Base-by-base conservation (phyloP, 2,888 invertebrate species). In the Ischnus inquisitorius region DNA sequence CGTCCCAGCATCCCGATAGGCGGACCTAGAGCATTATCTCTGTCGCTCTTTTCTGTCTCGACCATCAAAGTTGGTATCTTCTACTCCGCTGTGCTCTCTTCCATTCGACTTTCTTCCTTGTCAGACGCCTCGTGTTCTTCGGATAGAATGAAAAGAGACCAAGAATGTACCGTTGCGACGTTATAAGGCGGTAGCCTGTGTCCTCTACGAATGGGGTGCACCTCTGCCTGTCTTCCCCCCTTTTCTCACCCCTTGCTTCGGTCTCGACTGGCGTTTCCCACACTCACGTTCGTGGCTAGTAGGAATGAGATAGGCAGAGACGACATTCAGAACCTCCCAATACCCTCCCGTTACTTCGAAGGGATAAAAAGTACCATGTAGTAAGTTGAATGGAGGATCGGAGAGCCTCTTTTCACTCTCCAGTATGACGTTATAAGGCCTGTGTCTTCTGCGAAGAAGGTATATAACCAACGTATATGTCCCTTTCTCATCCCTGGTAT, bases 181-280 rank as follows among this genome's bases (percentile, higher is more conserved):
- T 25, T 60, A 14, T n/a, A 57, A 4, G 6, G 54, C 54, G 10
- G 54, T 57, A 39, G 10, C 19, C 54, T 60, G 16, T 57, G 41
- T 60, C 60, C 60, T 43, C 57, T n/a, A 8, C 57, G n/a, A 41
- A 60, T 43, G n/a, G 43, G 60, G n/a, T 43, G 43, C 74, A 68
- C 62, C 43, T n/a, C n/a, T 28, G 46, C 22, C 69, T 65, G 8
- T 34, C 64, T 39, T 46, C 28, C 51, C 39, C 54, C 57, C 12
- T 25, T 72, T 48, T 25, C 25, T 28, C 54, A 46, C 48, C 43
- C 12, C 69, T 54, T 68, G 57, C 51, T 62, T 28, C 75, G 48
- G 68, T 83, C 85, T 86, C 80, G 85, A 85, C 78, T 57, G 48
- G 69, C 83, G 84, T 80, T 84, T 88, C 84, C 81, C 87, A 72